These are phyloP conservation scores for Megalurothrips usitatus DNA, from an alignment of 2,888 invertebrate genomes.

Conservation along the genomic window DNA sequence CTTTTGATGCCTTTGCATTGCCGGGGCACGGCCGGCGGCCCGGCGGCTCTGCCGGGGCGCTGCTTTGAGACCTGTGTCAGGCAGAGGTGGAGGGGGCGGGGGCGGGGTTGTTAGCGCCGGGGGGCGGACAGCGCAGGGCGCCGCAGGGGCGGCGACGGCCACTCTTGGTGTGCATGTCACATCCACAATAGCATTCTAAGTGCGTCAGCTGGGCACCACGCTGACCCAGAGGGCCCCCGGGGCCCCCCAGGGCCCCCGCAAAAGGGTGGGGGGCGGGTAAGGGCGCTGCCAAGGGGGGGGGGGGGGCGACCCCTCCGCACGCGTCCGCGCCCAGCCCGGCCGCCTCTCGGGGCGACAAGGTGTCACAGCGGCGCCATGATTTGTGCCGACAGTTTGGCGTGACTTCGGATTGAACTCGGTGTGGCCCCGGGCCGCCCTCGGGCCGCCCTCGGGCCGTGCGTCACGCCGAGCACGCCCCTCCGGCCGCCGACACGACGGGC, in stretches of 20 bases:
- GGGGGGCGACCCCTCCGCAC: neutral
- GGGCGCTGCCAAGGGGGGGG: too few relatives aligned
- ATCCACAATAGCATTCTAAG: conserved; percentile 26
- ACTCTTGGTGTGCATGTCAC: conserved; percentile 26
- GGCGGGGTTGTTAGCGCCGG: neutral
- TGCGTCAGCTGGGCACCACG: conserved; percentile 18
- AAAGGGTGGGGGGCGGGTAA: neutral
- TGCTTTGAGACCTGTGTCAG: neutral
- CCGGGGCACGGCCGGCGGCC: too few relatives aligned
- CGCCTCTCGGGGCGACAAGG: conserved; percentile 3
- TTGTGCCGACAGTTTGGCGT: conserved; percentile 24
- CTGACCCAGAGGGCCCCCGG: neutral
- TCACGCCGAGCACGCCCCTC: neutral
- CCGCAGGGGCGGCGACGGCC: neutral
- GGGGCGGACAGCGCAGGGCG: neutral
- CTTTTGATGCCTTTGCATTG: neutral
- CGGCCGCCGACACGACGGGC: neutral
- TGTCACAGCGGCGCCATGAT: conserved; percentile 3
- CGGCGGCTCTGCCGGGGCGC: neutral
- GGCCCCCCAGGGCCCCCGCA: neutral
- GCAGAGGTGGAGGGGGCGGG: neutral
- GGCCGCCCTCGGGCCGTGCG: neutral
- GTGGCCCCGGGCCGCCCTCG: neutral
- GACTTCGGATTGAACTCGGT: conserved; percentile 17
- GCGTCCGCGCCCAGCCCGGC: neutral